Evolutionary conservation across 2,888 invertebrate genomes (phyloP).

Genomic region (Uloborus plumipes): DNA sequence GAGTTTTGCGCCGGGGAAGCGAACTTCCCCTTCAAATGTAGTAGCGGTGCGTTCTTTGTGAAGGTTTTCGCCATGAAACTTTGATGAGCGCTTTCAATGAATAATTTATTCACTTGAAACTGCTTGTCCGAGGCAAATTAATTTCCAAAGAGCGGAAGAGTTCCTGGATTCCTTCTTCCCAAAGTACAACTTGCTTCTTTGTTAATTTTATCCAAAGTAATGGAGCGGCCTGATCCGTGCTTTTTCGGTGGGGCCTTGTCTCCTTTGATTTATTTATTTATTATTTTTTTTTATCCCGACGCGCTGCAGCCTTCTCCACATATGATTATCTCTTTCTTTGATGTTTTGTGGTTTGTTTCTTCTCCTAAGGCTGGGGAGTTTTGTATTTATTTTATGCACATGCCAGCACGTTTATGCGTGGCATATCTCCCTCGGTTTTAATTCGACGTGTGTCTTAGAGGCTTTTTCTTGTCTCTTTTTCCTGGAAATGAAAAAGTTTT

Average conservation of each 20-base stretch:
- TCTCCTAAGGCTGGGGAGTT: constrained; percentile 7
- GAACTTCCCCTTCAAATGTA: constrained; percentile 20
- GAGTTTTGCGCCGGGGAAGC: constrained; percentile 27
- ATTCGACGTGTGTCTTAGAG: background rate
- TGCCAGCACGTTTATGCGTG: constrained; percentile 13
- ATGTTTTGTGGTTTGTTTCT: constrained; percentile 36
- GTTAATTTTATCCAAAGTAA: constrained; percentile 65
- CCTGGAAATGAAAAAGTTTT: too few relatives aligned
- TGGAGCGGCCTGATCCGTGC: constrained; percentile 47
- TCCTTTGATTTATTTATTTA: constrained; percentile 26
- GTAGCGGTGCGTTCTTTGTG: constrained; percentile 51
- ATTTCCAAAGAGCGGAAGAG: constrained; percentile 61
- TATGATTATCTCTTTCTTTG: constrained; percentile 52
- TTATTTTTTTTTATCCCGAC: constrained; percentile 8
- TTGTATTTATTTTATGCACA: constrained; percentile 8
- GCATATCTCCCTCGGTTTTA: constrained; percentile 2
- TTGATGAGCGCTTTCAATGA: constrained; percentile 57
- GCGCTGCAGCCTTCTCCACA: constrained; percentile 7
- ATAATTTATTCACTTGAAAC: constrained; percentile 64
- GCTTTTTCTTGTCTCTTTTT: too few relatives aligned
- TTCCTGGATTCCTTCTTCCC: constrained; percentile 21
- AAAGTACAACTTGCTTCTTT: constrained; percentile 29
- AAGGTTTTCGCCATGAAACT: constrained; percentile 45
- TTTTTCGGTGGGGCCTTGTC: constrained; percentile 31
- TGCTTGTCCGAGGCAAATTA: constrained; percentile 62